Base-by-base conservation (phyloP, 1,140 invertebrate genomes). In the Steinernema khuongi region DNA sequence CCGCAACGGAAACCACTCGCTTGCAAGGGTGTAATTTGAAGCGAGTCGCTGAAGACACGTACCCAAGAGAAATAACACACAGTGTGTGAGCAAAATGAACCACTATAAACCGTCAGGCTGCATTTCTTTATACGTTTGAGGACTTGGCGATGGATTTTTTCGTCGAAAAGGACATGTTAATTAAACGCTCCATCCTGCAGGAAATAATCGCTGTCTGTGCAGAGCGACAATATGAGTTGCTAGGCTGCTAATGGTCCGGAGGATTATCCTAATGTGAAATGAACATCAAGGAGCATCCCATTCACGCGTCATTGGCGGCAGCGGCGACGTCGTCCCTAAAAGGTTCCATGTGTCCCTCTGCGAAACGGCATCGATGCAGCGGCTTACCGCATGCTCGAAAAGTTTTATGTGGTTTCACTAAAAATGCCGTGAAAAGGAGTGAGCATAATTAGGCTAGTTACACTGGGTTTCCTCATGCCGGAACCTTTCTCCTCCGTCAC, bases 211-310 rank as follows among this genome's bases (percentile, higher is more conserved):
- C n/a, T n/a, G n/a, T n/a, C n/a, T n/a, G n/a, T n/a, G n/a, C n/a
- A n/a, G 50, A 7, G 50, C 7, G 4, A n/a, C 14, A 22, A n/a
- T n/a, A 11, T 60, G 50, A 60, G 50, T 60, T 60, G 50, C 50
- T 60, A 60, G 50, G 50, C 50, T 60, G 50, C 50, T 14, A 60
- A 60, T 60, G 50, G 50, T 22, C 26, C 19, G 14, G 7, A 60
- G 22, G 7, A 60, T 14, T 60, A 22, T 60, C 4, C 2, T 60
- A 22, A 60, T 60, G 50, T 22, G 26, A 26, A 26, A 60, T 26
- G 50, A 60, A 60, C 50, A 60, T 60, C 22, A 60, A 60, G 50
- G 7, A 60, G 50, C 50, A 60, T 60, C 26, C 4, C 50, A 60
- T 22, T 60, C 26, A 22, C 50, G 50, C 50, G 19, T 26, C 50